phyloP scores from a whole-genome alignment of 2,113 vertebrate genomes.

The Salminus brasiliensis region DNA sequence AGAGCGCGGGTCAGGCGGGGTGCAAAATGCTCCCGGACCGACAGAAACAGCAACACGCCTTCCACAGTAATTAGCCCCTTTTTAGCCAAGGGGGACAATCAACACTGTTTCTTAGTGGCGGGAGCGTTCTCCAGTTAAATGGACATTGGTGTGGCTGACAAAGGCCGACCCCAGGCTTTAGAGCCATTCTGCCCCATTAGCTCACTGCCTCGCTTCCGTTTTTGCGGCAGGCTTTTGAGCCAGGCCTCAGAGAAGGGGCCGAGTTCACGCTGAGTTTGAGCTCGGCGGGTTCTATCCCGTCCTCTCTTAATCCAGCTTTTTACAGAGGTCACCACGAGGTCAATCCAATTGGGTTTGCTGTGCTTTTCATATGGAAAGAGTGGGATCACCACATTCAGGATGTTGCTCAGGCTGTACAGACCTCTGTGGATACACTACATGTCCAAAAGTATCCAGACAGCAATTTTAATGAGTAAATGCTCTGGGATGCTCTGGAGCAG shows the following conservation, averaged over 20 bases:
- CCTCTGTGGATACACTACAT: too few relatives aligned
- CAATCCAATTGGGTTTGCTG: constrained; percentile 58
- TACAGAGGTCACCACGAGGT: constrained; percentile 67
- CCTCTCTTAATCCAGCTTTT: constrained; percentile 49
- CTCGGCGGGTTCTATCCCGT: constrained; percentile 31
- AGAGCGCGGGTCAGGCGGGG: constrained; percentile 55
- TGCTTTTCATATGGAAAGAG: background rate
- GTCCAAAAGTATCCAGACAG: too few relatives aligned
- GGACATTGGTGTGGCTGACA: constrained; percentile 41
- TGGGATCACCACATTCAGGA: background rate
- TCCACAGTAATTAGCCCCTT: constrained; percentile 57
- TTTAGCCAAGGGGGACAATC: constrained; percentile 39
- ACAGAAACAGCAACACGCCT: constrained; percentile 31
- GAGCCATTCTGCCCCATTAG: constrained; percentile 52
- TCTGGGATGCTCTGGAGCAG: too few relatives aligned
- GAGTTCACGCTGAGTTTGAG: constrained; percentile 52
- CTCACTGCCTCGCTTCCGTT: constrained; percentile 51
- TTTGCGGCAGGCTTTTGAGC: constrained; percentile 40
- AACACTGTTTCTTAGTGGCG: constrained; percentile 1
- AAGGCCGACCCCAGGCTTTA: constrained; percentile 14
- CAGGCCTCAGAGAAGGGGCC: constrained; percentile 40
- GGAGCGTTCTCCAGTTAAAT: background rate
- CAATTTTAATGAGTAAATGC: too few relatives aligned
- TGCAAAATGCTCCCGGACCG: constrained; percentile 28
- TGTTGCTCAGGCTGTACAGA: background rate